Conservation (phyloP, 2,113 vertebrate species). For the Toxostoma redivivum region DNA sequence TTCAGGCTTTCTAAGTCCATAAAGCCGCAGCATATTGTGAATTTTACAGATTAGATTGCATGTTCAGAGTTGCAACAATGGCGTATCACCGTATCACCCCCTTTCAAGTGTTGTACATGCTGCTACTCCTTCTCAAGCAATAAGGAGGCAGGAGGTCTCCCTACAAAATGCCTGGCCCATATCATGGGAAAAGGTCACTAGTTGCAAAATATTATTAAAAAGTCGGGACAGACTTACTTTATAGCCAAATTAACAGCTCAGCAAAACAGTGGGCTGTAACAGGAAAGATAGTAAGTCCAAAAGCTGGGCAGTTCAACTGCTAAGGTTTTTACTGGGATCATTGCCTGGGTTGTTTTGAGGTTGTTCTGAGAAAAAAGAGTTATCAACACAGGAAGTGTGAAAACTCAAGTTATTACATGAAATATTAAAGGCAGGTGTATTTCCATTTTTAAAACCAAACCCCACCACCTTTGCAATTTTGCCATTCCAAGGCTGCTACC, state of each 20-base stretch:
- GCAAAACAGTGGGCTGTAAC: not conserved
- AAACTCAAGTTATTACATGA: not conserved
- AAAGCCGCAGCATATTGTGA: not conserved
- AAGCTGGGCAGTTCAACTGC: not conserved
- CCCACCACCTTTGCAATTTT: conserved; percentile 25
- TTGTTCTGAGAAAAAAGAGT: not conserved
- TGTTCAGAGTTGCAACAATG: not conserved
- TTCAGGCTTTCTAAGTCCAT: not conserved
- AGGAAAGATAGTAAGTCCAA: not conserved
- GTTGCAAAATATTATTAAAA: not conserved
- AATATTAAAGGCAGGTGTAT: conserved; percentile 23
- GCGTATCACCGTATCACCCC: not conserved
- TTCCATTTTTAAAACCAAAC: not conserved
- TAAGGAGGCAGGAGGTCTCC: not conserved
- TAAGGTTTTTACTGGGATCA: not conserved
- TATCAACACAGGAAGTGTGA: not conserved
- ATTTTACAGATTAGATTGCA: not conserved
- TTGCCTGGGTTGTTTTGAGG: not conserved
- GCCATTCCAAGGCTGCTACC: conserved; percentile 31
- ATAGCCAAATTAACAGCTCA: conserved; percentile 4
- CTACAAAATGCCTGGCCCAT: not conserved
- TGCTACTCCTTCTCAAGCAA: not conserved
- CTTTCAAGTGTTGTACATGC: not conserved
- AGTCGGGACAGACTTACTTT: not conserved
- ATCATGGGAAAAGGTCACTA: not conserved